phyloP scores from a whole-genome alignment of 1,140 invertebrate genomes.

The Bombus consobrinus region DNA sequence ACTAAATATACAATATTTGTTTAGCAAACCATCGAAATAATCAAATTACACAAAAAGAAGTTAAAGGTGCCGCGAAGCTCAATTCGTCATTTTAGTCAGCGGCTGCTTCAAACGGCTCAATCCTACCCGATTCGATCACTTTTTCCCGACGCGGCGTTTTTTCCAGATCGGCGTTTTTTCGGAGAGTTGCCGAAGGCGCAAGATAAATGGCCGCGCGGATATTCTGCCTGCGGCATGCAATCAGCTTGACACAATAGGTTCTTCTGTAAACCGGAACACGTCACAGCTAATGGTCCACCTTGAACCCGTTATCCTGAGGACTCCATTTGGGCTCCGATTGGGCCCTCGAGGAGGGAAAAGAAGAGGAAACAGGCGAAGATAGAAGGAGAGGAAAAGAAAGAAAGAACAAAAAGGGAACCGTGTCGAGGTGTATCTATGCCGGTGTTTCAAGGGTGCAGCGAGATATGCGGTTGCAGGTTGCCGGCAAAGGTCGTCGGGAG shows the following conservation, averaged over 20 bases:
- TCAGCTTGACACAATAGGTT: slow-evolving; percentile 51
- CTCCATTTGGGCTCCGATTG: slow-evolving; percentile 51
- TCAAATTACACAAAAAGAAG: not conserved
- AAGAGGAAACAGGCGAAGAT: slow-evolving; percentile 18
- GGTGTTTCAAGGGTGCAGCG: slow-evolving; percentile 52
- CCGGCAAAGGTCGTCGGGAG: slow-evolving; percentile 76
- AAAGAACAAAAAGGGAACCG: not conserved
- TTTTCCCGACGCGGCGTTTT: slow-evolving; percentile 5
- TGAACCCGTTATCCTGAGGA: slow-evolving; percentile 69
- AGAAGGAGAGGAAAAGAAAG: not conserved
- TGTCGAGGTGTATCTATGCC: slow-evolving; percentile 50
- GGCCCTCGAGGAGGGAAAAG: not conserved
- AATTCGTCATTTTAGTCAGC: not conserved
- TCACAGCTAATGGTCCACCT: slow-evolving; percentile 69
- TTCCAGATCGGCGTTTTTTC: slow-evolving; percentile 32
- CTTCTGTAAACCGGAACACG: slow-evolving; percentile 57
- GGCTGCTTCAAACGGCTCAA: slow-evolving; percentile 24
- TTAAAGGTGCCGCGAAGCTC: not conserved
- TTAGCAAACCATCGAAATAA: too few species aligned
- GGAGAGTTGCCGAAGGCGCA: slow-evolving; percentile 42
- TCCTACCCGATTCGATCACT: slow-evolving; percentile 13
- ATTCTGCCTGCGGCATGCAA: slow-evolving; percentile 57
- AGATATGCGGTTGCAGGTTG: slow-evolving; percentile 74
- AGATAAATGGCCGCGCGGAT: slow-evolving; percentile 63
- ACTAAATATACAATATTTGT: too few species aligned